Conservation (phyloP, 2,888 invertebrate genomes). For the Scaptomyza parva region DNA sequence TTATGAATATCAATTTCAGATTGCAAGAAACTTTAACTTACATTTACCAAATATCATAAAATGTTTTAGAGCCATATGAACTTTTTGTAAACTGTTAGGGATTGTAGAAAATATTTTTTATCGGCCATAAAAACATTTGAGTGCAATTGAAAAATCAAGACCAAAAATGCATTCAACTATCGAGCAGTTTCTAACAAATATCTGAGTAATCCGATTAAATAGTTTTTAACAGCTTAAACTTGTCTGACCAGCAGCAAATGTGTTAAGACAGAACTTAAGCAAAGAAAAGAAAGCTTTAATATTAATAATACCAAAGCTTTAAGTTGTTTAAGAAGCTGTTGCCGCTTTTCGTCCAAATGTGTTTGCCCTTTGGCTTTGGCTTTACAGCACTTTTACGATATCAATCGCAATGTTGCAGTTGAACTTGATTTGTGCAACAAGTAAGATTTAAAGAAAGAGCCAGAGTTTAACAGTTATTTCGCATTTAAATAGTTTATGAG, state of each 20-base stretch:
- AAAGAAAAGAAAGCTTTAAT: not conserved
- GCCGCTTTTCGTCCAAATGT: too few species aligned
- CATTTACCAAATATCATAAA: not conserved
- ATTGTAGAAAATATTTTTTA: too few species aligned
- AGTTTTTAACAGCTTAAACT: not conserved
- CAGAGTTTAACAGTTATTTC: slow-evolving; percentile 5
- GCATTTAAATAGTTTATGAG: slow-evolving; percentile 14
- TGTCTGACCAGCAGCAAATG: not conserved
- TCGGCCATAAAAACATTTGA: not conserved
- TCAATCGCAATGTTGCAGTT: not conserved
- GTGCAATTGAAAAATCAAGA: not conserved
- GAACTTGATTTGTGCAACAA: slow-evolving; percentile 7
- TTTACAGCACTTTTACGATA: not conserved
- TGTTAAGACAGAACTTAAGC: not conserved
- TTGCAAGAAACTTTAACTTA: not conserved
- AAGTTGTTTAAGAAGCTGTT: not conserved
- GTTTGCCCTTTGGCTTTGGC: not conserved
- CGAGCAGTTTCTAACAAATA: not conserved
- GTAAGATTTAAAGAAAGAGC: too few species aligned
- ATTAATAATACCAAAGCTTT: not conserved
- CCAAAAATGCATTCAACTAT: too few species aligned
- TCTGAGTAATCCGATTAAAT: not conserved
- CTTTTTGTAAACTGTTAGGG: not conserved
- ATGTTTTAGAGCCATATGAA: not conserved
- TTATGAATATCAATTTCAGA: not conserved